These are phyloP conservation scores for Smithornis capensis DNA, from an alignment of 2,113 vertebrate species.

Conservation along the genomic window DNA sequence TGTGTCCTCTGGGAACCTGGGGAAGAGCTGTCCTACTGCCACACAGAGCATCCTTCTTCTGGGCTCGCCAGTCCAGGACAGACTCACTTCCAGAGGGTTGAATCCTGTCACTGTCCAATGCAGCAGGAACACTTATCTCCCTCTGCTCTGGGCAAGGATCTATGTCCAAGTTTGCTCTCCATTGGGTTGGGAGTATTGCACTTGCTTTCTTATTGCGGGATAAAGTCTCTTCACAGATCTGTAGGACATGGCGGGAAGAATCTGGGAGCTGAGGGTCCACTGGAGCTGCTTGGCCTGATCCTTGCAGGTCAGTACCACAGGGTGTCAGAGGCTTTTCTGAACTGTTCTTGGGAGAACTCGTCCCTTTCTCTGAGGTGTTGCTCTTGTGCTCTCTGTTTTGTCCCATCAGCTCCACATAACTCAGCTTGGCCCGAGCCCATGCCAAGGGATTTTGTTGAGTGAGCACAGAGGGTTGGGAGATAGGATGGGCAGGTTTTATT, in stretches of 20 bases:
- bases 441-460: neutral
- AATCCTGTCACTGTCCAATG: rapidly evolving
- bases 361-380: rapidly evolving
- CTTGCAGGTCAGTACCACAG: neutral
- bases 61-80: neutral
- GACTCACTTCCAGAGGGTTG: neutral
- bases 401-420: rapidly evolving
- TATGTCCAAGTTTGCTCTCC: neutral
- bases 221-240: constrained; percentile 67
- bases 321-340: neutral
- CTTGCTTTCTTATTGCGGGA: neutral
- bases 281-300: neutral
- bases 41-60: neutral
- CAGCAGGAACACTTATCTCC: rapidly evolving
- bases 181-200: neutral
- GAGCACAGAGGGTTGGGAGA: neutral
- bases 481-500: neutral
- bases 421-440: neutral
- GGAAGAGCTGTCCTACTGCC: neutral
- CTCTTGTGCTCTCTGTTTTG: neutral
- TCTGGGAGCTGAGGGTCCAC: neutral
- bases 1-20: neutral
- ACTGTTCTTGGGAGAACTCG: neutral
- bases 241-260: constrained; percentile 52
- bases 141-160: neutral